A percentile compares a stretch with the other conserved stretches of the same genome.
These are phyloP conservation scores for Plusia festucae DNA, from an alignment of 2,888 invertebrate genomes.

Conservation along the genomic window DNA sequence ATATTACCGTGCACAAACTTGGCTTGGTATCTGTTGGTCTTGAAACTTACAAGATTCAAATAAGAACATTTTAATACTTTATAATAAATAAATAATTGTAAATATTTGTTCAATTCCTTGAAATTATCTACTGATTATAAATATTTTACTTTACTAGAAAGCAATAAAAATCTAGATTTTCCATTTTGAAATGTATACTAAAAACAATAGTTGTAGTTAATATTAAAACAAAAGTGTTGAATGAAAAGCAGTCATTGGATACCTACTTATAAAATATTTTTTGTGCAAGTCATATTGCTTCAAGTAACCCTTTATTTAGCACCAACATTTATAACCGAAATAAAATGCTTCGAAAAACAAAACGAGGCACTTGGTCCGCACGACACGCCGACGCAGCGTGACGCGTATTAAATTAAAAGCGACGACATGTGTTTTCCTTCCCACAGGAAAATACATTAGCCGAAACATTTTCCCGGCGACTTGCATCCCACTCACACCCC, in stretches of 20 bases:
- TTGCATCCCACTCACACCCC: conserved; percentile 69
- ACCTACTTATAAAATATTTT: conserved; percentile 14
- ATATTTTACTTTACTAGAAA: too few species aligned
- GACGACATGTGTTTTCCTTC: conserved; percentile 89
- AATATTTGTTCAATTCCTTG: too few species aligned
- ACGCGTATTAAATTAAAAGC: conserved; percentile 89
- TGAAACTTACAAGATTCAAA: conserved; percentile 16
- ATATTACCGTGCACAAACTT: too few species aligned
- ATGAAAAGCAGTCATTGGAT: too few species aligned
- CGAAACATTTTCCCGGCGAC: conserved; percentile 82
- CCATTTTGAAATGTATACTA: too few species aligned
- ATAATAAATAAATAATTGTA: too few species aligned
- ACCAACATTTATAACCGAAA: conserved; percentile 48
- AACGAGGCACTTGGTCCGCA: conserved; percentile 59
- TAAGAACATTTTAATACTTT: background rate
- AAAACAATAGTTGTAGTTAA: too few species aligned
- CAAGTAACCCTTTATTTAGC: conserved; percentile 32
- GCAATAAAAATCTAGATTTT: too few species aligned
- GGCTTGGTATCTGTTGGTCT: too few species aligned
- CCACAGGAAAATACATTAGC: conserved; percentile 89
- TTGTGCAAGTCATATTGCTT: conserved; percentile 12
- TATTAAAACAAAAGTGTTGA: too few species aligned
- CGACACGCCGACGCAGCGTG: conserved; percentile 84
- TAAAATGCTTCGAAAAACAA: conserved; percentile 55
- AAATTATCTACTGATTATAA: too few species aligned